These are phyloP conservation scores for Paraescarpia echinospica DNA, from an alignment of 1,140 invertebrate genomes.

Conservation along the genomic window DNA sequence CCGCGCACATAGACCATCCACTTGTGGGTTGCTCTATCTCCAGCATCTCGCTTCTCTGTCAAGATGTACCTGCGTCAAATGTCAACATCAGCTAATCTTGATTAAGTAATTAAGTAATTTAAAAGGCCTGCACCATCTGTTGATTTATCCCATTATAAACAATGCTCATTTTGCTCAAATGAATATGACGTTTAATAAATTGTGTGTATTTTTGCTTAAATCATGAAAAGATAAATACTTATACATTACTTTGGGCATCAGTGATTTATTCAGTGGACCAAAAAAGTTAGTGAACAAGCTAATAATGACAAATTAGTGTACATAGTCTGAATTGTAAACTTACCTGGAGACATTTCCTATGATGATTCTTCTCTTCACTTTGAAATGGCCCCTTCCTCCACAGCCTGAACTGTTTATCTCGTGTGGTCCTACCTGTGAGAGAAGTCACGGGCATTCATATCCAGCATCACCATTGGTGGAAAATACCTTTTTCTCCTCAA, in stretches of 20 bases:
- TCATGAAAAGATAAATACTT: too few relatives aligned
- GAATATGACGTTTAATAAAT: too few relatives aligned
- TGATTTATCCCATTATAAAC: too few relatives aligned
- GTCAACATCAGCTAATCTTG: constrained; percentile 14
- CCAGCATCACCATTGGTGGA: too few relatives aligned
- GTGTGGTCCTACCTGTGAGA: neutral
- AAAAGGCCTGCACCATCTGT: too few relatives aligned
- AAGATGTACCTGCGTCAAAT: constrained; percentile 63
- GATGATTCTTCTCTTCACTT: constrained; percentile 61
- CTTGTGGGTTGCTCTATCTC: constrained; percentile 74
- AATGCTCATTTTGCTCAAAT: too few relatives aligned
- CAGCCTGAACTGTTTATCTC: neutral
- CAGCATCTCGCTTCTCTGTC: constrained; percentile 67
- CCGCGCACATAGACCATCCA: constrained; percentile 86
- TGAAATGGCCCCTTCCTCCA: constrained; percentile 41
- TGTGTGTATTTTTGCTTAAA: too few relatives aligned
- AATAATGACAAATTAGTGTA: too few relatives aligned
- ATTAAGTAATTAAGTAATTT: too few relatives aligned
- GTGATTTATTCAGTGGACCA: neutral
- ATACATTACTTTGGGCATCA: constrained; percentile 19
- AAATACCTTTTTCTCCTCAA: too few relatives aligned
- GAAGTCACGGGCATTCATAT: too few relatives aligned
- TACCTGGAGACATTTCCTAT: constrained; percentile 85
- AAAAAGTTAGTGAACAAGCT: neutral
- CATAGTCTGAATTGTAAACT: constrained; percentile 26